Conservation (phyloP, 2,113 vertebrate species). For the Aspidoscelis tigris region DNA sequence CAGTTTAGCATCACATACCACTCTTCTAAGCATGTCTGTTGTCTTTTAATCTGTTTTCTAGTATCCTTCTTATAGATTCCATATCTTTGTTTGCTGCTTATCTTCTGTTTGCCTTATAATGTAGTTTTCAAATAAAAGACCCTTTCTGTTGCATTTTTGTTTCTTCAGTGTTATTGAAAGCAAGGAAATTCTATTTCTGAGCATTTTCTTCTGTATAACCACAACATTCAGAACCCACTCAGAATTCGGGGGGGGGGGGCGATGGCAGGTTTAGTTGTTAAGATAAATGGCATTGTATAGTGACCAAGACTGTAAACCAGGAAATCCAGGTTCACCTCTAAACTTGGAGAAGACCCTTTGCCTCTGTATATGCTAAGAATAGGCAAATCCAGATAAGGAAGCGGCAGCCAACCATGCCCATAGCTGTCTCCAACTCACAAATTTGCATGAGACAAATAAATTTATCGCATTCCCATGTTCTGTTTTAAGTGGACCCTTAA, state of each 20-base stretch:
- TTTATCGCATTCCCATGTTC: background rate
- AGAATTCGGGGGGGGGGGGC: background rate
- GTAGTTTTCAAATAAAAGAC: constrained; percentile 25
- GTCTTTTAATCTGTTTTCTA: constrained; percentile 8
- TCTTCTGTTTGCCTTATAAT: constrained; percentile 18
- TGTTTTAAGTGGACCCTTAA: background rate
- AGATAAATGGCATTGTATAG: background rate
- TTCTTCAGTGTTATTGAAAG: background rate
- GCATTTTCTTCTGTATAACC: background rate
- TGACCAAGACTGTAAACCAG: background rate
- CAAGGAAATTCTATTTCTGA: background rate
- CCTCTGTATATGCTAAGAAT: background rate
- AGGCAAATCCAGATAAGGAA: background rate
- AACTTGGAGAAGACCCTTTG: background rate
- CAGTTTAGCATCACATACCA: background rate
- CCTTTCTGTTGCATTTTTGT: background rate
- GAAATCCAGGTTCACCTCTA: background rate
- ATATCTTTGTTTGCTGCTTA: background rate
- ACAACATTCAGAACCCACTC: background rate
- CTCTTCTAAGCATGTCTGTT: background rate
- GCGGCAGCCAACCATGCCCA: background rate
- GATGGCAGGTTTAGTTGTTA: background rate
- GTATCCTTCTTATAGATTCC: background rate
- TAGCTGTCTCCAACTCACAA: background rate
- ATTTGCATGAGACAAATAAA: background rate